Conservation (phyloP, 2,888 invertebrate genomes). For the Ptychoptera albimana region DNA sequence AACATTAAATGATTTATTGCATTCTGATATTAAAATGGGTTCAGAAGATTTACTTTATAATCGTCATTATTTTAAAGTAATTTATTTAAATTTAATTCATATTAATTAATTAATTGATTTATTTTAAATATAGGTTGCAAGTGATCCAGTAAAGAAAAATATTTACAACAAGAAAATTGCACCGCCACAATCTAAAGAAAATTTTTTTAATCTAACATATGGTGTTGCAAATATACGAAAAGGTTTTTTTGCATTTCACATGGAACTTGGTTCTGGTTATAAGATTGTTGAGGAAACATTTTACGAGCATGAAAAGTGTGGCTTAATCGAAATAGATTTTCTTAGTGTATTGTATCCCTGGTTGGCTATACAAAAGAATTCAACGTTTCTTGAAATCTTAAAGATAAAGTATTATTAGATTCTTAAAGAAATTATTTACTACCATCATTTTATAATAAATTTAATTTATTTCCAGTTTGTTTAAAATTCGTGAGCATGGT, state of each 20-base stretch:
- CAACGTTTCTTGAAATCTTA: slow-evolving; percentile 25
- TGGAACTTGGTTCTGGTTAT: slow-evolving; percentile 11
- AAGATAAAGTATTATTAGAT: slow-evolving; percentile 21
- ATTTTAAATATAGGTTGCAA: slow-evolving; percentile 4
- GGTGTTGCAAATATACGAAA: slow-evolving; percentile 32
- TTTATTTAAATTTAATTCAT: neutral
- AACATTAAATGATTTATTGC: slow-evolving; percentile 38
- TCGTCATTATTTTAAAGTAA: slow-evolving; percentile 37
- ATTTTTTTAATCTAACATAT: slow-evolving; percentile 32
- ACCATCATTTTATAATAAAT: too few relatives aligned
- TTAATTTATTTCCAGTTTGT: slow-evolving; percentile 17
- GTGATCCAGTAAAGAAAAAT: slow-evolving; percentile 32
- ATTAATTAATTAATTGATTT: neutral
- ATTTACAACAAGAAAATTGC: slow-evolving; percentile 37
- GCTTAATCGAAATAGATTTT: slow-evolving; percentile 17
- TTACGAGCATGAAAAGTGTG: slow-evolving; percentile 17
- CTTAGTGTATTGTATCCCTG: slow-evolving; percentile 22
- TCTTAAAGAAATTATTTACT: too few relatives aligned
- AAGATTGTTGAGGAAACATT: slow-evolving; percentile 14
- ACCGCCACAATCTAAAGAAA: slow-evolving; percentile 31
- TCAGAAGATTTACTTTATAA: slow-evolving; percentile 47
- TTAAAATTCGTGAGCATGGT: slow-evolving; percentile 32
- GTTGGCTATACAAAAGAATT: slow-evolving; percentile 22
- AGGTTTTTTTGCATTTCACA: slow-evolving; percentile 14
- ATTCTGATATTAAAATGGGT: slow-evolving; percentile 43